These are phyloP conservation scores for Drosophila kurseongensis DNA, from an alignment of 1,140 invertebrate genomes.

Conservation along the genomic window DNA sequence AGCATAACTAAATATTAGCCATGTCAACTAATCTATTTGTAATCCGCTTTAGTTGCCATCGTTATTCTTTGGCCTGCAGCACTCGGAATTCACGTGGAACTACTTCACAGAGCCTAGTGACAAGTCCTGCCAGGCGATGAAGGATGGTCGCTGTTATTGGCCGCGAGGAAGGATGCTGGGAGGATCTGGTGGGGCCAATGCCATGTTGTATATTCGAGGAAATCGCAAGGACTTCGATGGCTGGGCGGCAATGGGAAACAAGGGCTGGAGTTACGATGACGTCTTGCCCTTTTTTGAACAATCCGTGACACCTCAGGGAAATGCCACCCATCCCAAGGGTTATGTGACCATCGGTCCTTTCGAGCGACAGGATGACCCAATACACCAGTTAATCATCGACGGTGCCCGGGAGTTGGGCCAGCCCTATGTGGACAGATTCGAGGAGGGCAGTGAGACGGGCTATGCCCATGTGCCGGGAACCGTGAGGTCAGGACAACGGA, in stretches of 20 bases:
- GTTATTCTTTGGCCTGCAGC: constrained; percentile 85
- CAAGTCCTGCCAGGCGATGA: constrained; percentile 86
- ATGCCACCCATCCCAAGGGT: constrained; percentile 62
- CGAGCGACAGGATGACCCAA: constrained; percentile 72
- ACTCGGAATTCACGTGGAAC: constrained; percentile 87
- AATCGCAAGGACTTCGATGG: constrained; percentile 84
- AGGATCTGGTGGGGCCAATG: constrained; percentile 92
- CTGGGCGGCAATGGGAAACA: constrained; percentile 87
- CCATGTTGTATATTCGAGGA: constrained; percentile 86
- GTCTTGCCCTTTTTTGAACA: constrained; percentile 70
- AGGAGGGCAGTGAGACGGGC: constrained; percentile 85
- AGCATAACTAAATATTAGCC: too few relatives aligned
- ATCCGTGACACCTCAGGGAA: constrained; percentile 84
- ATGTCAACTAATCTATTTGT: neutral
- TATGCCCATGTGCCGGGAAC: constrained; percentile 85
- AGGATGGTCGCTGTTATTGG: constrained; percentile 87
- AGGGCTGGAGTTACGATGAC: constrained; percentile 70
- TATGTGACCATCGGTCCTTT: constrained; percentile 49
- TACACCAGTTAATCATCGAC: constrained; percentile 48
- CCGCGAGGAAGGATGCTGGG: constrained; percentile 90
- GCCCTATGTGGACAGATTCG: constrained; percentile 36
- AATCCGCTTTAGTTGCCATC: constrained; percentile 85
- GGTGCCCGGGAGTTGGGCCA: constrained; percentile 51
- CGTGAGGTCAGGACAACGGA: constrained; percentile 86
- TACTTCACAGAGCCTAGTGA: constrained; percentile 88